A percentile compares a stretch with the other conserved stretches of the same genome.
Evolutionary conservation across 2,888 invertebrate genomes (phyloP).

Genomic region (Sepioteuthis lessoniana): DNA sequence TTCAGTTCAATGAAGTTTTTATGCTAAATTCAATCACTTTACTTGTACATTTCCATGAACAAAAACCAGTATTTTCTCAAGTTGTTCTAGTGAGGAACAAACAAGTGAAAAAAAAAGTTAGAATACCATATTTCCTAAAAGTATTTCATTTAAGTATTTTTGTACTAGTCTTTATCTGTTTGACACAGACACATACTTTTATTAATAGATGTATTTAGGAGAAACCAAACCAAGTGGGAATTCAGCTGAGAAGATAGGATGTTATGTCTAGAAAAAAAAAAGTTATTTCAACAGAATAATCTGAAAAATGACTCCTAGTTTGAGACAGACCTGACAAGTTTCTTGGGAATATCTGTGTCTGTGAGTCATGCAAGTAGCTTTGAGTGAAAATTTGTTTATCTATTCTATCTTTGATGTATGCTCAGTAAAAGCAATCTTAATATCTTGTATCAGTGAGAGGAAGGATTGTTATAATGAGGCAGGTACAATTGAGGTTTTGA

Average conservation of each 20-base stretch:
- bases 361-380: not conserved
- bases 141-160: not conserved
- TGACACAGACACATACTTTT: not conserved
- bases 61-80: too few relatives aligned
- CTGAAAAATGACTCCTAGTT: not conserved
- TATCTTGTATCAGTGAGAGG: conserved; percentile 5
- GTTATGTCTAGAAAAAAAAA: not conserved
- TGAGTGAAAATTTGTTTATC: not conserved
- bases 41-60: too few relatives aligned
- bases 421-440: not conserved
- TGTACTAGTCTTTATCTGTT: not conserved
- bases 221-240: not conserved
- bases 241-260: not conserved
- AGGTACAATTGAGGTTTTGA: not conserved
- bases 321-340: conserved; percentile 33
- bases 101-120: too few relatives aligned
- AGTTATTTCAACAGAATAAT: not conserved
- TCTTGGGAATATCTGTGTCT: not conserved
- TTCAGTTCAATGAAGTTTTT: too few relatives aligned
- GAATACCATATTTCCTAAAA: not conserved
- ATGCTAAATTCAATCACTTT: too few relatives aligned
- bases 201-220: conserved; percentile 1
- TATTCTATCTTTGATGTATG: not conserved
- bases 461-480: not conserved
- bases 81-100: too few relatives aligned